A percentile compares a stretch with the other conserved stretches of the same genome.
These are phyloP conservation scores for Heliothis peltigera DNA, from an alignment of 2,888 invertebrate species.

Conservation along the genomic window DNA sequence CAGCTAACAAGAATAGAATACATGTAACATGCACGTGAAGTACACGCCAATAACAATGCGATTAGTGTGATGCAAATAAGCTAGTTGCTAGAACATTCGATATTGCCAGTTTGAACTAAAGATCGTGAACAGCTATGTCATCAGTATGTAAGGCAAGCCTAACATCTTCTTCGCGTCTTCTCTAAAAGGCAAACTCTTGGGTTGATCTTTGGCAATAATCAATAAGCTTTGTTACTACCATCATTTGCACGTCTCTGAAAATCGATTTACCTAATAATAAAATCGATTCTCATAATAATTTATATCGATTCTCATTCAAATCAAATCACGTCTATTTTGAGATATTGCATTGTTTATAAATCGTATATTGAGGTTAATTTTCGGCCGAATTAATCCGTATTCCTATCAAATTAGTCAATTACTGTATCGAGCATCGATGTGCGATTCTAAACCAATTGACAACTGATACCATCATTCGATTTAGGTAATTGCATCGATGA, in stretches of 20 bases:
- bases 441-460: constrained; percentile 45
- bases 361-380: constrained; percentile 12
- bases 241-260: neutral
- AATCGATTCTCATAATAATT: neutral
- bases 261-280: neutral
- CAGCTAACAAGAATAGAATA: constrained; percentile 36
- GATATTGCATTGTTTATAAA: constrained; percentile 7
- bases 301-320: neutral
- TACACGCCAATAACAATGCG: neutral
- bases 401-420: constrained; percentile 51
- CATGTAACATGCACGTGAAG: constrained; percentile 7
- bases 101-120: neutral
- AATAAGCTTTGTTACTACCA: too few relatives aligned
- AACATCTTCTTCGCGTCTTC: too few relatives aligned
- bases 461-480: constrained; percentile 52
- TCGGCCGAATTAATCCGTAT: constrained; percentile 45
- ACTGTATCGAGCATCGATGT: constrained; percentile 38
- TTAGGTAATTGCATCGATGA: constrained; percentile 38
- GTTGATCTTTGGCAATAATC: too few relatives aligned
- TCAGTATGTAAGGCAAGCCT: too few relatives aligned
- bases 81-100: neutral
- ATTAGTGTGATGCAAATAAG: too few relatives aligned
- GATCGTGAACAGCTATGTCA: too few relatives aligned
- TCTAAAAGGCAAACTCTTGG: too few relatives aligned
- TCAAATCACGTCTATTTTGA: neutral